phyloP scores from a whole-genome alignment of 2,113 vertebrate genomes.

The Vicugna pacos region DNA sequence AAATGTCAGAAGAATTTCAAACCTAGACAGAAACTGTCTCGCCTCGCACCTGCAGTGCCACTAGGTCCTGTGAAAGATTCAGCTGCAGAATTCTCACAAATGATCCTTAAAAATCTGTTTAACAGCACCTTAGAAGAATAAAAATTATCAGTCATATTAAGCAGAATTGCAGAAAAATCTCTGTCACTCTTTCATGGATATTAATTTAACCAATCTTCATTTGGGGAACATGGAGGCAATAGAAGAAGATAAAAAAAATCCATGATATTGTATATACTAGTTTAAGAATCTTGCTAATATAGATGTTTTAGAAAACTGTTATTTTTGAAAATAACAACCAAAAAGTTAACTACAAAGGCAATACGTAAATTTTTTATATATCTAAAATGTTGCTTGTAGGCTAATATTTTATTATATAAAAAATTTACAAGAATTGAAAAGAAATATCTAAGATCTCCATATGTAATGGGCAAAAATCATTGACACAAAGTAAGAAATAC shows the following conservation, averaged over 20 bases:
- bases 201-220: background rate
- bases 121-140: constrained; percentile 36
- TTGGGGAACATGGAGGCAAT: background rate
- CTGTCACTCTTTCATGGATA: background rate
- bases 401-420: background rate
- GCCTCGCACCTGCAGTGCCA: background rate
- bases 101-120: background rate
- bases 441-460: background rate
- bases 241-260: background rate
- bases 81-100: constrained; percentile 3
- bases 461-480: background rate
- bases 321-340: constrained; percentile 10
- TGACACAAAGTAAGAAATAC: background rate
- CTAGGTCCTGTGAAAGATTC: background rate
- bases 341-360: background rate
- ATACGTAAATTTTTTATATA: background rate
- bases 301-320: constrained; percentile 39
- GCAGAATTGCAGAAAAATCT: background rate
- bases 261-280: background rate
- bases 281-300: constrained; percentile 25
- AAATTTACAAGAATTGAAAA: background rate
- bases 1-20: constrained; percentile 78
- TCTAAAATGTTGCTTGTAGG: background rate
- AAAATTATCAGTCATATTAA: constrained; percentile 41
- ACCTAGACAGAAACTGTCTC: constrained; percentile 52